Percentiles rank a stretch among this genome's conserved stretches.
Conservation (phyloP, 2,797 vertebrate genomes). For the Sylvia borin region DNA sequence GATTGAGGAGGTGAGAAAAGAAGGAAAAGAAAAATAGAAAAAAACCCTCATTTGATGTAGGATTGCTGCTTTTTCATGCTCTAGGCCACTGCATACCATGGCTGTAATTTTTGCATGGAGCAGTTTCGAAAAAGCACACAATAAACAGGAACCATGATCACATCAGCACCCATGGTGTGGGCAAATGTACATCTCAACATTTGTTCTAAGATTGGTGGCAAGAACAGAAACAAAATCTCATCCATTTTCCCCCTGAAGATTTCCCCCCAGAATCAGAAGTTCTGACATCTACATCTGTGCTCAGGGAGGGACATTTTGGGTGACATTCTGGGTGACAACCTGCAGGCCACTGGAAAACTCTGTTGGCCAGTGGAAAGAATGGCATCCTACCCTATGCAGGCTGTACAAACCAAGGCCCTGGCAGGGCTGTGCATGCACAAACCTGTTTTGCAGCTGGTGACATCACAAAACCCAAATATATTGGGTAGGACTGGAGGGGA, state of each 20-base stretch:
- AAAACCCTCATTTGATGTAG: background rate
- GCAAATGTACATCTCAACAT: background rate
- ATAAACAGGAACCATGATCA: background rate
- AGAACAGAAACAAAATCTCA: background rate
- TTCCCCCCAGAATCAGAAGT: too few species aligned
- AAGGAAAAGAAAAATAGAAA: background rate
- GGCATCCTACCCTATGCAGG: background rate
- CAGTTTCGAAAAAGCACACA: background rate
- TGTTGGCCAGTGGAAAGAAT: fast-evolving
- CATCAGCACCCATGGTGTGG: fast-evolving
- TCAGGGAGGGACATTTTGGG: background rate
- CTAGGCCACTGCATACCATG: background rate
- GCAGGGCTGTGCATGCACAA: background rate
- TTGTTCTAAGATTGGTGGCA: background rate
- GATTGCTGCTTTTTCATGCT: background rate
- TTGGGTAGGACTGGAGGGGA: background rate
- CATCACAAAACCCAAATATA: background rate
- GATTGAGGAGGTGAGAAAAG: background rate
- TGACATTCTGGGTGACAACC: background rate
- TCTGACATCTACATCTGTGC: background rate
- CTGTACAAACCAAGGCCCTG: background rate
- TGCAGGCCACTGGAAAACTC: background rate
- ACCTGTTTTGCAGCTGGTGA: background rate
- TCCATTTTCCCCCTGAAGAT: background rate
- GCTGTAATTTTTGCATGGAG: background rate